These are phyloP conservation scores for Selene dorsalis DNA, from an alignment of 2,797 vertebrate species.

Conservation along the genomic window DNA sequence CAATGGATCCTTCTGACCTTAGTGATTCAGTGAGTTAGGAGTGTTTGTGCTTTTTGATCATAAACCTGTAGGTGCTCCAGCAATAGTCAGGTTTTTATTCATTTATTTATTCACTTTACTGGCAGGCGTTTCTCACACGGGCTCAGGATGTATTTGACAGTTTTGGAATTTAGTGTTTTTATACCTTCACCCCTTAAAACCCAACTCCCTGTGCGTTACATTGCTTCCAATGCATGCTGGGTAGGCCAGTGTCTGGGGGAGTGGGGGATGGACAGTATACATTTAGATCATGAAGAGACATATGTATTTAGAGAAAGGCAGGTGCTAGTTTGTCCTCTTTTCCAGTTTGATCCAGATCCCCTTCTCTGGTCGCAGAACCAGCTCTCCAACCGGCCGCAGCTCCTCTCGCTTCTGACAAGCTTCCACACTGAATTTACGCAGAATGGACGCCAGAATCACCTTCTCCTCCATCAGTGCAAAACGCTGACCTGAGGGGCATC, in stretches of 20 bases:
- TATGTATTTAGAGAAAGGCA: background rate
- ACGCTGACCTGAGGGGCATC: slow-evolving; percentile 86
- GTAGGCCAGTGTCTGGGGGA: too few species aligned
- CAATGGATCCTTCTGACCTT: slow-evolving; percentile 64
- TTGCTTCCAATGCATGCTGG: too few species aligned
- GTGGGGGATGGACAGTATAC: background rate
- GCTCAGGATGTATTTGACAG: background rate
- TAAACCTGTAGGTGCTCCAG: slow-evolving; percentile 11
- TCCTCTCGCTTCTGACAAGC: slow-evolving; percentile 88
- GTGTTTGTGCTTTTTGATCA: slow-evolving; percentile 20
- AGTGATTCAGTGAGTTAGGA: slow-evolving; percentile 42
- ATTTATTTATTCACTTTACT: background rate
- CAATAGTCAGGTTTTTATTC: background rate
- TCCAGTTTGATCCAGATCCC: slow-evolving; percentile 92
- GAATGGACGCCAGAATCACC: slow-evolving; percentile 86
- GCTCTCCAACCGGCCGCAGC: slow-evolving; percentile 85
- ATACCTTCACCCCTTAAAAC: too few species aligned
- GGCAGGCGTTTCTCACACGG: background rate
- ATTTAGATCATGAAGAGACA: background rate
- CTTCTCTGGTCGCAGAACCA: slow-evolving; percentile 90
- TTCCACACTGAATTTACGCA: slow-evolving; percentile 89
- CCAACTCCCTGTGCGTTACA: too few species aligned
- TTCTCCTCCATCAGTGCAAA: slow-evolving; percentile 97
- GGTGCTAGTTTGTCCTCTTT: slow-evolving; percentile 70
- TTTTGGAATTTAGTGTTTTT: too few species aligned